Evolutionary conservation across 1,140 invertebrate genomes (phyloP).

Genomic region (Chrysomallon squamiferum): DNA sequence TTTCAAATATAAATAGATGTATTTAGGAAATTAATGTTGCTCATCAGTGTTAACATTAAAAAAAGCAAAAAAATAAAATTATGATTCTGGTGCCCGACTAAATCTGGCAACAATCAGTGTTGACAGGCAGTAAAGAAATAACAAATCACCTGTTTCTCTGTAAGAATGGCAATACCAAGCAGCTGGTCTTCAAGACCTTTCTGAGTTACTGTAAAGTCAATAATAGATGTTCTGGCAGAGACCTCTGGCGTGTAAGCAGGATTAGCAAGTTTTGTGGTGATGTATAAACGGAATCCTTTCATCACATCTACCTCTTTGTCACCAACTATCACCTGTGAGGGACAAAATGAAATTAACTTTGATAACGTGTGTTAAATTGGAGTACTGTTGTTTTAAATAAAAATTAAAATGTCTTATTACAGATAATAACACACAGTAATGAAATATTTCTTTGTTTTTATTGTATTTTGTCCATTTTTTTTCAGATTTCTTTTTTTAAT

Average conservation of each 20-base stretch:
- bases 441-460: too few species aligned
- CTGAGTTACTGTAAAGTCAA: conserved; percentile 91
- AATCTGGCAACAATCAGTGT: too few species aligned
- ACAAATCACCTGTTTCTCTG: conserved; percentile 80
- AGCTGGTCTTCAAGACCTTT: conserved; percentile 96
- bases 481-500: too few species aligned
- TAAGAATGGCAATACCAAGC: conserved; percentile 89
- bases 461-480: too few species aligned
- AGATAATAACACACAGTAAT: too few species aligned
- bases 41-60: background rate
- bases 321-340: conserved; percentile 79
- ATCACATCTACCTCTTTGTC: conserved; percentile 97
- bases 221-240: conserved; percentile 92
- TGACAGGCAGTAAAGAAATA: too few species aligned
- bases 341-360: too few species aligned
- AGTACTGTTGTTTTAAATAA: too few species aligned
- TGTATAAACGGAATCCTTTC: conserved; percentile 94
- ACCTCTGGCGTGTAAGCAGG: conserved; percentile 96
- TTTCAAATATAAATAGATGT: background rate
- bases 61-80: background rate
- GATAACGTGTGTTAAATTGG: too few species aligned
- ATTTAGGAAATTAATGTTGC: background rate
- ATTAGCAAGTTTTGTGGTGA: conserved; percentile 95
- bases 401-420: too few species aligned
- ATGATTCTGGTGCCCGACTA: too few species aligned